A percentile compares a stretch with the other conserved stretches of the same genome.
Conservation (phyloP, 2,888 invertebrate species). For the Sisyra nigra region DNA sequence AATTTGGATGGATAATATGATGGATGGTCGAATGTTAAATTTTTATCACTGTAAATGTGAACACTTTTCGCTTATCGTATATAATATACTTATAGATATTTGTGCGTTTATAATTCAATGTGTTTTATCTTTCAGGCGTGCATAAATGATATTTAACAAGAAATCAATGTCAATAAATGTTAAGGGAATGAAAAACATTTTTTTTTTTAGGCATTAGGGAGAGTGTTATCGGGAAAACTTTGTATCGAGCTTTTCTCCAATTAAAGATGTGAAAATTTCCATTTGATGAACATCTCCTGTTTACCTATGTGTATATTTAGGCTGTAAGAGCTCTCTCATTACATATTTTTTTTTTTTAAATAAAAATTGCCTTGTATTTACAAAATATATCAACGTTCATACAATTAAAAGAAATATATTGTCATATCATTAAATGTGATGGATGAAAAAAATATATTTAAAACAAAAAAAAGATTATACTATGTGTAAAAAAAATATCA, state of each 20-base stretch:
- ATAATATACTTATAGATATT: not conserved
- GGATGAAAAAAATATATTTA: not conserved
- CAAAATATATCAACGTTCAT: constrained; percentile 23
- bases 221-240: not conserved
- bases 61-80: not conserved
- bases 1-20: too few species aligned
- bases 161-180: not conserved
- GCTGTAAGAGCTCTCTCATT: not conserved
- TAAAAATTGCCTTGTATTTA: constrained; percentile 24
- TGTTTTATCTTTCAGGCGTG: not conserved
- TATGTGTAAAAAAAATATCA: not conserved
- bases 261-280: not conserved
- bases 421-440: constrained; percentile 20
- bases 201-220: not conserved
- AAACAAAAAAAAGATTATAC: not conserved
- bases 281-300: not conserved
- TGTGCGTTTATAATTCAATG: constrained; percentile 1
- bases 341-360: constrained; percentile 11
- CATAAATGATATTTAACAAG: not conserved
- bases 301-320: not conserved
- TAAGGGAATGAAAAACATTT: constrained; percentile 1
- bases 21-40: not conserved
- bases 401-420: constrained; percentile 10
- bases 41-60: constrained; percentile 6
- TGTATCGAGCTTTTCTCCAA: too few species aligned